These are phyloP conservation scores for Resseliella maxima DNA, from an alignment of 2,888 invertebrate species.

Conservation along the genomic window DNA sequence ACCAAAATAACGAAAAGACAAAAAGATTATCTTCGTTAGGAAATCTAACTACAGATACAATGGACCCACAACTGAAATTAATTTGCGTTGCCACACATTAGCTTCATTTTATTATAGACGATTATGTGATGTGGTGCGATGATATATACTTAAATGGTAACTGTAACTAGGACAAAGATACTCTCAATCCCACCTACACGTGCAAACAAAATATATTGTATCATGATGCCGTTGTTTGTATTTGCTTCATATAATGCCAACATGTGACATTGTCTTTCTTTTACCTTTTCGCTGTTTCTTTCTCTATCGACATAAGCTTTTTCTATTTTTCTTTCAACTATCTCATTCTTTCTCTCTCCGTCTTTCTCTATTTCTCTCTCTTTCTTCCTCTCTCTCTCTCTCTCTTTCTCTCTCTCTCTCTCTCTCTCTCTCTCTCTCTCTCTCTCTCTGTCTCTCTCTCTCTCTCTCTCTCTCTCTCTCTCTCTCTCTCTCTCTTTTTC, in stretches of 20 bases:
- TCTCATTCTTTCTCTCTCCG: too few relatives aligned
- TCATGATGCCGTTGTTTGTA: not conserved
- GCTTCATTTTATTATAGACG: constrained; percentile 38
- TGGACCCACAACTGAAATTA: constrained; percentile 24
- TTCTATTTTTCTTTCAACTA: too few relatives aligned
- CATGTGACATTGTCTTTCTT: too few relatives aligned
- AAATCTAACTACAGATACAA: not conserved
- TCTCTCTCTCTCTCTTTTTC: too few relatives aligned
- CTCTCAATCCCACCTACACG: not conserved
- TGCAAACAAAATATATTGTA: not conserved
- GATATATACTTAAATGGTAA: not conserved
- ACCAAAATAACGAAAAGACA: not conserved
- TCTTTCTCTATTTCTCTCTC: too few relatives aligned
- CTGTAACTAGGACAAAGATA: not conserved
- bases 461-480: too few relatives aligned
- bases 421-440: too few relatives aligned
- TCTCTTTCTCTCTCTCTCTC: too few relatives aligned
- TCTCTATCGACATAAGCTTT: too few relatives aligned
- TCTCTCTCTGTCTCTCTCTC: too few relatives aligned
- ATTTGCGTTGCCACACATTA: constrained; percentile 54
- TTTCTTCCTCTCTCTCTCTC: too few relatives aligned
- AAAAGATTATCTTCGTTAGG: constrained; percentile 39
- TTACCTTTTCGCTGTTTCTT: too few relatives aligned
- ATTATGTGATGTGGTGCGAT: constrained; percentile 1
- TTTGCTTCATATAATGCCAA: not conserved